Evolutionary conservation across 2,113 vertebrate species (phyloP), one percentile per base, ranked within the genome.

Genomic region (Poeciliopsis occidentalis): DNA sequence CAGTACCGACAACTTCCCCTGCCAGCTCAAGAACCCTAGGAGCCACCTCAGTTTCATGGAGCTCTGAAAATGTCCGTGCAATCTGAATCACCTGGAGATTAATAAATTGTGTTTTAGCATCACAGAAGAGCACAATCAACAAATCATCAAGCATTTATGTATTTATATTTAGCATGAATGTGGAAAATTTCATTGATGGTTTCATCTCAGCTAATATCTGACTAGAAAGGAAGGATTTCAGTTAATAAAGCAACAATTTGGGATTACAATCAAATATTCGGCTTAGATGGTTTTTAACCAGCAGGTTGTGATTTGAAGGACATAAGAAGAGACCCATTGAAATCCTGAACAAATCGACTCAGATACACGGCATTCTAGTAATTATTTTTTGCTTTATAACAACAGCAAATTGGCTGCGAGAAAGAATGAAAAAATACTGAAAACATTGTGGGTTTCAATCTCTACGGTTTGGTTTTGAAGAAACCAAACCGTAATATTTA

Each of bases 21-120:
- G 97, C 97, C 78, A 99, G 94, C 86, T 98, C 96, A 4, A 99
- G 91, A 79, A 99, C 88, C 8, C 97, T 92, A 0, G 97, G 98
- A 2, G 97, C 96, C 82, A 99, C 97, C 26, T 99, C 92, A 0
- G 93, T 95, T 82, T 97, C 93, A 0, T 98, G 96, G 34, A 99
- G 95, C 0, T 85, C 78, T 0, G 95, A 95, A 89, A 99, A 99
- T 85, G 96, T 98, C 83, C 91, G 95, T 0, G 97, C 97, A 0
- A 99, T 99, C 75, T 95, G 91, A 24, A 98, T 93, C 66, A 99
- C 97, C 92, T 93, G 76, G 3, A 73, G 51, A 65, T 11, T 2
- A 75, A 84, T 51, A 32, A 4, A 64, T 8, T 44, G 17, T 4
- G 24, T 27, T 60, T 80, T 32, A 79, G 61, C 4, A 54, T 31